These are phyloP conservation scores for Antedon mediterranea DNA, from an alignment of 53 echinoderm and acorn worm genomes.

Conservation along the genomic window DNA sequence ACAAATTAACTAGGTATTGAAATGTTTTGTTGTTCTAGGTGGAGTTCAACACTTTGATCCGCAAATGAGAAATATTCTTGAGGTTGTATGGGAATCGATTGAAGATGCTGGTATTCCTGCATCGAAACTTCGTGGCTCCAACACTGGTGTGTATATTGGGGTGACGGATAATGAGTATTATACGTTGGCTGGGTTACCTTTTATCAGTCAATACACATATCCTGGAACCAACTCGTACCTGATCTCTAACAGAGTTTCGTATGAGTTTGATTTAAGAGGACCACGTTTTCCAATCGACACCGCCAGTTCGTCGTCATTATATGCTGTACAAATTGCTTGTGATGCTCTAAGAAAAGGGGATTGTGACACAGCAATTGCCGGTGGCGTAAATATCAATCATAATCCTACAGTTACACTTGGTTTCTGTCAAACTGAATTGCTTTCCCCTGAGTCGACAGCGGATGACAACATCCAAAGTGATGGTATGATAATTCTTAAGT, in stretches of 20 bases:
- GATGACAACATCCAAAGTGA: constrained; percentile 36
- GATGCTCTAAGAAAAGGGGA: constrained; percentile 23
- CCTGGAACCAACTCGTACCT: constrained; percentile 37
- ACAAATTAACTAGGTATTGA: too few relatives aligned
- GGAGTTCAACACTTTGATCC: constrained; percentile 39
- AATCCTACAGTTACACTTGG: background rate
- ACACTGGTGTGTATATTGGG: constrained; percentile 48
- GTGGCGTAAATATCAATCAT: constrained; percentile 33
- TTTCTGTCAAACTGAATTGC: constrained; percentile 45
- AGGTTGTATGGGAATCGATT: constrained; percentile 41
- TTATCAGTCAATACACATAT: constrained; percentile 31
- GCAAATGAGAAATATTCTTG: constrained; percentile 35
- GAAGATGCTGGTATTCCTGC: constrained; percentile 43
- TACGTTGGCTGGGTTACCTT: constrained; percentile 9
- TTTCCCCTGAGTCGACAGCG: constrained; percentile 24
- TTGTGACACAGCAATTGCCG: constrained; percentile 34
- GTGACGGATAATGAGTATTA: constrained; percentile 39
- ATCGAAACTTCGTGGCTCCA: constrained; percentile 25
- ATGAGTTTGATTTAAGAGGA: constrained; percentile 43
- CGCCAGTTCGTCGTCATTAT: constrained; percentile 46
- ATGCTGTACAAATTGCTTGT: constrained; percentile 36
- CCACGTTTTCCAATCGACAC: constrained; percentile 45
- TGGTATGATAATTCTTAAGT: constrained; percentile 34
- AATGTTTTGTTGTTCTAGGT: constrained; percentile 5
- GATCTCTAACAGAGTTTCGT: constrained; percentile 40